Evolutionary conservation across 2,888 invertebrate species (phyloP).

Genomic region (Pteria penguin): DNA sequence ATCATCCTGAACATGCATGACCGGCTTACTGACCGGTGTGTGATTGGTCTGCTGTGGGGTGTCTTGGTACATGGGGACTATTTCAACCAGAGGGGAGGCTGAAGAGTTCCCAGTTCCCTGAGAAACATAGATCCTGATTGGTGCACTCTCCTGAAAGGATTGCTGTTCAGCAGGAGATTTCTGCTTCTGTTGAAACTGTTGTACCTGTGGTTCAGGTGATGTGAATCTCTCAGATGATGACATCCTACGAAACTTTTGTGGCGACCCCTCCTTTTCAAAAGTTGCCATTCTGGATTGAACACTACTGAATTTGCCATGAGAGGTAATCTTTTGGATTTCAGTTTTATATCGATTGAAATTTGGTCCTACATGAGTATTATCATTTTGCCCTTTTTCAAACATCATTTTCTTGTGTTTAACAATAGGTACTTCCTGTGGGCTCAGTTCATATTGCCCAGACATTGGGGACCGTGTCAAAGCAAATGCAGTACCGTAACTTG

Average conservation of each 20-base stretch:
- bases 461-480: conserved; percentile 69
- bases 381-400: conserved; percentile 67
- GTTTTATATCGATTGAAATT: conserved; percentile 65
- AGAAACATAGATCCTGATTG: conserved; percentile 68
- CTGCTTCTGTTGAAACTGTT: not conserved
- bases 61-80: conserved; percentile 57
- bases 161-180: conserved; percentile 47
- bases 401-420: conserved; percentile 72
- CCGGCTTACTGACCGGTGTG: conserved; percentile 28
- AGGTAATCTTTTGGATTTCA: conserved; percentile 72
- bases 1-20: conserved; percentile 41
- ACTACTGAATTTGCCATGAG: conserved; percentile 80
- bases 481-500: conserved; percentile 66
- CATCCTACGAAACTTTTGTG: conserved; percentile 28
- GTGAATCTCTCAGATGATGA: conserved; percentile 45
- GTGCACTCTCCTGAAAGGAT: conserved; percentile 53
- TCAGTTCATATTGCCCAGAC: conserved; percentile 63
- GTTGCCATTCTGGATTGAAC: conserved; percentile 76
- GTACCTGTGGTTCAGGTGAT: conserved; percentile 34
- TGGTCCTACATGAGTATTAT: conserved; percentile 49
- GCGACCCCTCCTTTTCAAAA: conserved; percentile 69
- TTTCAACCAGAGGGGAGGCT: conserved; percentile 66
- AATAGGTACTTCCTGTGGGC: conserved; percentile 55
- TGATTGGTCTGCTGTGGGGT: conserved; percentile 3
- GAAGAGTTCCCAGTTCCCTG: conserved; percentile 62